Evolutionary conservation across 2,797 vertebrate species (phyloP), one percentile per base, ranked within the genome.

Genomic region (Parauchenoglanis ngamensis): DNA sequence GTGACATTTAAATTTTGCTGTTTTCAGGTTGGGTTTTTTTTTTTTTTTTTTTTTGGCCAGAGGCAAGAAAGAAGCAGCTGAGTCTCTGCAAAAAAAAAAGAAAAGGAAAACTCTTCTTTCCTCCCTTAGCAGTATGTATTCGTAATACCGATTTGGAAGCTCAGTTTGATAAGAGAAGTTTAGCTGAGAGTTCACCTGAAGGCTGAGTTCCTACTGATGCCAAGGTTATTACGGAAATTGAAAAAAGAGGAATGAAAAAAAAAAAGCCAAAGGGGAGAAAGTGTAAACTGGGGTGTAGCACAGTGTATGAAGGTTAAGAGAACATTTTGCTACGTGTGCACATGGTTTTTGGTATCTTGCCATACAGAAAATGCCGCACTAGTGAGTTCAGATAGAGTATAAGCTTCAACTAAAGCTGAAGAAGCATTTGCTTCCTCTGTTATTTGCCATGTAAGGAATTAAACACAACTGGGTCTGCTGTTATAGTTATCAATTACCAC

Each of bases 1-100:
- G 35, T 76, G 70, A 86, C 87, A 87, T 91, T 88, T 88, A 83
- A 82, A 81, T 87, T 89, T 59, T 49, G 83, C 79, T 70, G 83
- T 88, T 88, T 88, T 89, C 79, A 87, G 85, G 40, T 40, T 3
- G 40, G 85, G 54, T 46, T 84, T 63, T 87, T 84, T 85, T n/a
- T 4, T 7, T 2, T 35, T 84, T 63, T 87, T 80, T 87, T n/a
- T 4, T 5, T 5, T 15, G 2, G 12, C 81, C 35, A 49, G 46
- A 44, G 65, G 82, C 11, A 63, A 83, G 63, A 57, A 84, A 79
- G 68, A 56, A 61, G 21, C 77, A 61, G 19, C 56, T 31, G 31
- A 59, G 31, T 21, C 52, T 78, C 49, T 44, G 10, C 7, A 23
- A 17, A 28, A 72, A 85, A 80, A 17, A 73, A 21, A 52, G 28